Conservation (phyloP, 92 coral and sea anemone species). For the Galaxea fascicularis region DNA sequence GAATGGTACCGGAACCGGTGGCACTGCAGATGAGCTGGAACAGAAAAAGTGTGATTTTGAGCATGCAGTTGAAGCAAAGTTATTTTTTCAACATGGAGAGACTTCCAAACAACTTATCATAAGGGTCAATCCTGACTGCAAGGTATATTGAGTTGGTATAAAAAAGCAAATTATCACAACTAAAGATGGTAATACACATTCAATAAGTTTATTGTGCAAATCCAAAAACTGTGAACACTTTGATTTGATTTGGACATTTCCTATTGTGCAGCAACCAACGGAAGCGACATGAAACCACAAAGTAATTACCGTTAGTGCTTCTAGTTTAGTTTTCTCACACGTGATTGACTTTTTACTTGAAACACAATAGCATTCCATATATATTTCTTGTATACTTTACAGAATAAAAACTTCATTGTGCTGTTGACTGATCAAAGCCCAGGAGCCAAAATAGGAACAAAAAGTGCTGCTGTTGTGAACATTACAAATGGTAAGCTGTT, state of each 20-base stretch:
- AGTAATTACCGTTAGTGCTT: too few relatives aligned
- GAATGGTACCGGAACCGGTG: conserved; percentile 86
- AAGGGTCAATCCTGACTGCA: conserved; percentile 78
- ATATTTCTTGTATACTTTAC: not conserved
- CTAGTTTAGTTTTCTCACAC: too few relatives aligned
- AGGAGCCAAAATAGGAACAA: conserved; percentile 81
- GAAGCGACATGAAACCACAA: too few relatives aligned
- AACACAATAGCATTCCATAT: too few relatives aligned
- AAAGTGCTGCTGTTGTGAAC: conserved; percentile 84
- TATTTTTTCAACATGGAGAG: conserved; percentile 89
- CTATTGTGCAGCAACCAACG: too few relatives aligned
- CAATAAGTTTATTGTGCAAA: not conserved
- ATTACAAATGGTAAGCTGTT: conserved; percentile 78
- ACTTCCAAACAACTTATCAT: conserved; percentile 72
- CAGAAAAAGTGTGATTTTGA: conserved; percentile 74
- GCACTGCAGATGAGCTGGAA: conserved; percentile 62
- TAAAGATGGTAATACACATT: not conserved
- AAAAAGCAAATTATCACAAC: not conserved
- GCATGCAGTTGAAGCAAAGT: conserved; percentile 49
- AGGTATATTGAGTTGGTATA: conserved; percentile 52
- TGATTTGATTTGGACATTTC: too few relatives aligned
- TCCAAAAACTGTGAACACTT: too few relatives aligned
- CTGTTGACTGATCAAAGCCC: conserved; percentile 77
- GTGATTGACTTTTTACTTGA: too few relatives aligned
- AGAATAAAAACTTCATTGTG: conserved; percentile 86